A percentile compares a stretch with the other conserved stretches of the same genome.
phyloP scores from a whole-genome alignment of 2,797 vertebrate species.

The Fratercula arctica region DNA sequence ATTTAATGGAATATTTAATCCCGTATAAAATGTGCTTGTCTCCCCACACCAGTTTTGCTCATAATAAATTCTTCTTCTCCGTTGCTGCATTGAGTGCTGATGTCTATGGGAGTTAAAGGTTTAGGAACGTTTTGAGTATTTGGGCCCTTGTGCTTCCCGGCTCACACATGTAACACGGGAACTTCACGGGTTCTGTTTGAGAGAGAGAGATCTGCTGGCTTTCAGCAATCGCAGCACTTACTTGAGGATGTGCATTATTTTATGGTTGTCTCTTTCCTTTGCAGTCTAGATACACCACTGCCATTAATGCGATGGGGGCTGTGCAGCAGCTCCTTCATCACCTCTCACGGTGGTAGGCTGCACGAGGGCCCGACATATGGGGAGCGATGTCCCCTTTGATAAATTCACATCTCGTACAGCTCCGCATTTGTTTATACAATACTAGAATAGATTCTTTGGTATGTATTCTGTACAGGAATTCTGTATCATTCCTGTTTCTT shows the following conservation, averaged over 20 bases:
- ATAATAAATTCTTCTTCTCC: neutral
- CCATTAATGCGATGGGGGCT: neutral
- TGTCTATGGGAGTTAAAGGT: neutral
- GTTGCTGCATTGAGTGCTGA: neutral
- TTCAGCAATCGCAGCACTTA: neutral
- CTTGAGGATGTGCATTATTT: neutral
- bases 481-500: neutral
- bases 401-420: neutral
- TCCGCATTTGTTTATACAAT: neutral
- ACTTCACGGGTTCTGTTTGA: neutral
- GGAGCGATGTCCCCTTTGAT: neutral
- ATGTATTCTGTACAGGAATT: neutral
- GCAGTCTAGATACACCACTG: neutral
- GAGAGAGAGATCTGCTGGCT: neutral
- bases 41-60: neutral
- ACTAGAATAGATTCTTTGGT: neutral
- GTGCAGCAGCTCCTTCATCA: neutral
- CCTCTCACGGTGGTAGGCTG: neutral
- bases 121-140: neutral
- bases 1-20: neutral
- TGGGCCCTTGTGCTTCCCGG: neutral
- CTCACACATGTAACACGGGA: neutral
- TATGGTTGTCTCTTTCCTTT: neutral
- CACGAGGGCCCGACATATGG: neutral
- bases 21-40: neutral